phyloP scores from a whole-genome alignment of 1,140 invertebrate species.

The Spodoptera litura region DNA sequence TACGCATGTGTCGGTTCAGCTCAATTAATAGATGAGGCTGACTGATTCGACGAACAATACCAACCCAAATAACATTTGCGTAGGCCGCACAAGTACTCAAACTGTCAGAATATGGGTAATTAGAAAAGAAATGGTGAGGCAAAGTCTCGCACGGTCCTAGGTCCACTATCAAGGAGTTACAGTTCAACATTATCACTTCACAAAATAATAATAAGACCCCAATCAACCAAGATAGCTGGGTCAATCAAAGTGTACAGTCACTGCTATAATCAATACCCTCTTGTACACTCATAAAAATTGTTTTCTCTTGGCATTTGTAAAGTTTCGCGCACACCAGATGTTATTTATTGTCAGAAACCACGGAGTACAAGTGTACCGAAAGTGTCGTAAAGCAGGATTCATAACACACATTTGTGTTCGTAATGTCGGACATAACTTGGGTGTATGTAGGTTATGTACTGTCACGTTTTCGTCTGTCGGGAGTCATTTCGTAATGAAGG shows the following conservation, averaged over 20 bases:
- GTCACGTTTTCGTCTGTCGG: conserved; percentile 24
- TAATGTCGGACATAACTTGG: conserved; percentile 31
- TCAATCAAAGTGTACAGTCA: conserved; percentile 4
- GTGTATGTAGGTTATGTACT: conserved; percentile 25
- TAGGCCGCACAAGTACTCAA: too few relatives aligned
- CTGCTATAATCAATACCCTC: conserved; percentile 26
- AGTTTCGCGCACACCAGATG: conserved; percentile 58
- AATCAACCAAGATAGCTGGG: neutral
- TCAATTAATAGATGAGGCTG: too few relatives aligned
- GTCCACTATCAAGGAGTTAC: too few relatives aligned
- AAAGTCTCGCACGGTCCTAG: too few relatives aligned
- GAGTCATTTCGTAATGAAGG: conserved; percentile 28
- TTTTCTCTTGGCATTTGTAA: conserved; percentile 42
- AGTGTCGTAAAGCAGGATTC: conserved; percentile 55
- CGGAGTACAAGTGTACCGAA: conserved; percentile 31
- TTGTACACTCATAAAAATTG: conserved; percentile 32
- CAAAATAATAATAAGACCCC: neutral
- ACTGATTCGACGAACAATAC: too few relatives aligned
- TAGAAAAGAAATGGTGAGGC: too few relatives aligned
- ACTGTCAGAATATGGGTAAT: too few relatives aligned
- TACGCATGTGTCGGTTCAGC: too few relatives aligned
- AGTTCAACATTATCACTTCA: too few relatives aligned
- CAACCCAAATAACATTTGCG: too few relatives aligned
- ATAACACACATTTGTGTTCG: conserved; percentile 53
- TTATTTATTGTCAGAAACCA: conserved; percentile 64